phyloP scores from a whole-genome alignment of 2,888 invertebrate species.

The Lumbricus terrestris region DNA sequence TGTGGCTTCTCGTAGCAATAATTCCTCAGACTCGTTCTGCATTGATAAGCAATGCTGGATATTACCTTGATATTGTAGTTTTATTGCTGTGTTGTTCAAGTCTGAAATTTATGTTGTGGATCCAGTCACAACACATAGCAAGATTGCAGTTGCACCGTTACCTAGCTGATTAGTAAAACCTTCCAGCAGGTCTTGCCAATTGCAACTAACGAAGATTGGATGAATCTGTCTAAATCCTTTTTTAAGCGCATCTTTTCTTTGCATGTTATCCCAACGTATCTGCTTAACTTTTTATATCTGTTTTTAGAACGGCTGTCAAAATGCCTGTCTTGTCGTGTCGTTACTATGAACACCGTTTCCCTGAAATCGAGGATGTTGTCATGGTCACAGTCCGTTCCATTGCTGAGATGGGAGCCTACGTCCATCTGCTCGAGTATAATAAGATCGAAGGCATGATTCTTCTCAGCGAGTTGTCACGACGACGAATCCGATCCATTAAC shows the following conservation, averaged over 20 bases:
- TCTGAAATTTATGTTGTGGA: too few species aligned
- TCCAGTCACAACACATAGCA: too few species aligned
- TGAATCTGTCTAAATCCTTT: background rate
- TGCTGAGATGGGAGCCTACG: constrained; percentile 99
- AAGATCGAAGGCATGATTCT: constrained; percentile 98
- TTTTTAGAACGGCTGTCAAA: background rate
- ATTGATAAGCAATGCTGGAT: too few species aligned
- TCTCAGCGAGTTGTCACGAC: constrained; percentile 91
- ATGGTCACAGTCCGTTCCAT: constrained; percentile 97
- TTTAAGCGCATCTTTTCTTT: background rate
- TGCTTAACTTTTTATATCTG: background rate
- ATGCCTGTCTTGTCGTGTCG: constrained; percentile 51
- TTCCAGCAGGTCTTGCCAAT: too few species aligned
- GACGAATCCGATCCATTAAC: constrained; percentile 98
- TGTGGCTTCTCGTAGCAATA: too few species aligned
- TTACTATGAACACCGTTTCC: constrained; percentile 42
- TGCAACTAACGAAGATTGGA: too few species aligned
- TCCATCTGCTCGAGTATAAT: constrained; percentile 94
- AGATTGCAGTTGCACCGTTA: too few species aligned
- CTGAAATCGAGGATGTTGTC: constrained; percentile 86
- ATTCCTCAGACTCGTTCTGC: too few species aligned
- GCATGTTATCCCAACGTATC: background rate
- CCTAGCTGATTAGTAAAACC: too few species aligned
- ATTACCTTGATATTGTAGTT: too few species aligned
- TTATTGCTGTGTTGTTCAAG: too few species aligned